Evolutionary conservation across 2,888 invertebrate species (phyloP), one percentile per base, ranked within the genome.

Genomic region (Deilephila porcellus): DNA sequence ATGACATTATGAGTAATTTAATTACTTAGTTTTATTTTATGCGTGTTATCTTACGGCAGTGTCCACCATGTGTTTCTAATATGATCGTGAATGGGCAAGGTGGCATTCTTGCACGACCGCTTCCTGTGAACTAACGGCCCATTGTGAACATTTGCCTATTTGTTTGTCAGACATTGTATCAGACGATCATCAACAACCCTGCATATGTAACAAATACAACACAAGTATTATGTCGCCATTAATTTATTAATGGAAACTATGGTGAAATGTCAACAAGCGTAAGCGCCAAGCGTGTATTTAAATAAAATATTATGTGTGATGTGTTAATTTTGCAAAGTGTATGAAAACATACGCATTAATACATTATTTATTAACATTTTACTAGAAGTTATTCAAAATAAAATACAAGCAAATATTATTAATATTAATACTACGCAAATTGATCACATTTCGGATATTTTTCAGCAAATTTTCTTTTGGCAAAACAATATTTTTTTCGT

Each of bases 81-180:
- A 32, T 60, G 74, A 64, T 52, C 20, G 17, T 73, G 56, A 73
- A 70, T 67, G 67, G 52, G 29, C 70, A 34, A 71, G 67, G 60
- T 76, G 72, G 78, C 86, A 85, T 86, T 83, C 88, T 83, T 76
- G 79, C 85, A 85, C 85, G 85, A 76, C 73, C 76, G 78, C 77
- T 86, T 84, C 83, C 86, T 85, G 85, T 72, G 81, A 74, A 71
- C 80, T 87, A 86, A 88, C 84, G 79, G 82, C 84, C 85, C 76
- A 89, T 90, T 89, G 89, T 89, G 79, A 77, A 81, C 80, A 84
- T 86, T 83, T 84, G 79, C 76, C 78, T 78, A 79, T 79, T 81
- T 75, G 75, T 78, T 79, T 77, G n/a, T 78, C 75, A 75, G 78
- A 72, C 25, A 34, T 52, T 72, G 8, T 11, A 45, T 45, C 45